Conservation (phyloP, 2,113 vertebrate genomes). For the Phalacrocorax pelagicus region DNA sequence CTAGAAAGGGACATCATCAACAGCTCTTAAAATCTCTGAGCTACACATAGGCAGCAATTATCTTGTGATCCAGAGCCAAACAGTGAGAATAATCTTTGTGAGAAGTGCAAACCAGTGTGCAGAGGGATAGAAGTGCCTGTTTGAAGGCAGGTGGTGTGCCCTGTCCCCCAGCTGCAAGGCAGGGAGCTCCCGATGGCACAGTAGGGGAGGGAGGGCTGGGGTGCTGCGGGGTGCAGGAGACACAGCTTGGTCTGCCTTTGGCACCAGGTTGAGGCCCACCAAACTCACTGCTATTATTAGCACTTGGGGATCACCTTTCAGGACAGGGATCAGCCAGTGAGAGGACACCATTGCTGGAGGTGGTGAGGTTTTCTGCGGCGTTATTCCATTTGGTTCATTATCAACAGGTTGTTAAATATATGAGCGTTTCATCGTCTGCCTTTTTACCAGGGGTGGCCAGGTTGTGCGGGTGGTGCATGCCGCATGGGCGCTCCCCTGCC, state of each 20-base stretch:
- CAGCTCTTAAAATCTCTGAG: neutral
- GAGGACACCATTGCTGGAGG: neutral
- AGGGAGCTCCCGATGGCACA: neutral
- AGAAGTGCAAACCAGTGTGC: neutral
- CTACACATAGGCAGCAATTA: neutral
- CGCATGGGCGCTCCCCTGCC: neutral
- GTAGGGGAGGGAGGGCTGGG: neutral
- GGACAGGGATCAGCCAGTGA: neutral
- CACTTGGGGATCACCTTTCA: constrained; percentile 23
- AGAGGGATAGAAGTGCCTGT: fast-evolving
- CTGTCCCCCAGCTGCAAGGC: neutral
- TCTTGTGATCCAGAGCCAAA: neutral
- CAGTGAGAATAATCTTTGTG: neutral
- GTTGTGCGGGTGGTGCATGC: constrained; percentile 15
- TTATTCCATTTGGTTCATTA: neutral
- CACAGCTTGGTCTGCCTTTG: neutral
- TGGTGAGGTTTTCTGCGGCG: fast-evolving
- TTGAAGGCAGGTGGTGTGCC: neutral
- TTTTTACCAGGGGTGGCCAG: neutral
- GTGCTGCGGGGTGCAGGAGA: neutral
- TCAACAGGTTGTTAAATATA: fast-evolving
- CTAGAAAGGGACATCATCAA: neutral
- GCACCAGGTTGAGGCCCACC: neutral
- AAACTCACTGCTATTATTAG: constrained; percentile 11
- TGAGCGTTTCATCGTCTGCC: neutral